These are phyloP conservation scores for Hycleus phaleratus DNA, from an alignment of 1,140 invertebrate species.

Conservation along the genomic window DNA sequence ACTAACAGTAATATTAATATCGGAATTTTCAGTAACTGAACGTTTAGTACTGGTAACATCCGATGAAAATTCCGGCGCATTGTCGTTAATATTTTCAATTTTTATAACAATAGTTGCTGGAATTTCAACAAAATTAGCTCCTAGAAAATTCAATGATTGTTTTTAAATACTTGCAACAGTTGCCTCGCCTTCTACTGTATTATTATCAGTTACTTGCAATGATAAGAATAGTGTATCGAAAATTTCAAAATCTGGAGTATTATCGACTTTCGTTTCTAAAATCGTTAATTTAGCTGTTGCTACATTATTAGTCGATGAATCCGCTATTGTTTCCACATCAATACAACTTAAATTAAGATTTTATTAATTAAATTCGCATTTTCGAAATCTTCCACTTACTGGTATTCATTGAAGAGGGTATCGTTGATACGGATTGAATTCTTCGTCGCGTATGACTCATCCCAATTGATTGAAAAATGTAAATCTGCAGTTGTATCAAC, in stretches of 20 bases:
- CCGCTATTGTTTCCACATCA: constrained; percentile 9
- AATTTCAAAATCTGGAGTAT: constrained; percentile 44
- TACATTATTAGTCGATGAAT: not conserved
- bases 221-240: constrained; percentile 48
- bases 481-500: constrained; percentile 47
- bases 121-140: constrained; percentile 10
- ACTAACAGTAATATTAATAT: constrained; percentile 40
- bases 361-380: constrained; percentile 1
- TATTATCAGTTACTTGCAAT: constrained; percentile 42
- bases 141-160: not conserved
- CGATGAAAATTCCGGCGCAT: constrained; percentile 42
- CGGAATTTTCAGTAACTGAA: constrained; percentile 38
- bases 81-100: constrained; percentile 48
- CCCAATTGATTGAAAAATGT: constrained; percentile 48
- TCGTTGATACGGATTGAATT: constrained; percentile 39
- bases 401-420: constrained; percentile 35
- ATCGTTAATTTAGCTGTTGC: constrained; percentile 8
- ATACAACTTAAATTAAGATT: constrained; percentile 20
- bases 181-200: constrained; percentile 26
- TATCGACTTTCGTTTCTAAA: constrained; percentile 6
- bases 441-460: constrained; percentile 46
- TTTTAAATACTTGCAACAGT: constrained; percentile 40
- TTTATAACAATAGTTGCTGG: constrained; percentile 44
- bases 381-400: not conserved
- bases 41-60: constrained; percentile 34